Evolutionary conservation across 2,888 invertebrate genomes (phyloP).

Genomic region (Chymomyza amoena): DNA sequence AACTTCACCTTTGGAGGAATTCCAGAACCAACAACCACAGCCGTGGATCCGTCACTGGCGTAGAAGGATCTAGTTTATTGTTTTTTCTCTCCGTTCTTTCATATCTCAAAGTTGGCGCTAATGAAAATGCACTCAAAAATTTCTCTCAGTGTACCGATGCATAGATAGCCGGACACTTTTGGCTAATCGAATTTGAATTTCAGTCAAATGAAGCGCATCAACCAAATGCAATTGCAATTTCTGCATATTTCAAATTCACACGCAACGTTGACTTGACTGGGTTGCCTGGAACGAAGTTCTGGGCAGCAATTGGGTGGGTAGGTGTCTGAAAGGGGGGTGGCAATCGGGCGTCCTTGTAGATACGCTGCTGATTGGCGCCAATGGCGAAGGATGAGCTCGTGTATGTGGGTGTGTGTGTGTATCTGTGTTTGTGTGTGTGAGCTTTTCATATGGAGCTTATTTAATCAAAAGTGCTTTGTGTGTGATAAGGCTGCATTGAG

Average conservation of each 20-base stretch:
- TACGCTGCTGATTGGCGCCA: neutral
- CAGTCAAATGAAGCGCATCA: constrained; percentile 51
- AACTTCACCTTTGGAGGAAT: no score
- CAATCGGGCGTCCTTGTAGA: neutral
- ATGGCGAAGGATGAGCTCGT: neutral
- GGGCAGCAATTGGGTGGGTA: neutral
- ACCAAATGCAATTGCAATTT: constrained; percentile 38
- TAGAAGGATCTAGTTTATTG: no score
- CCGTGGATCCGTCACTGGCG: no score
- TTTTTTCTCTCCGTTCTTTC: no score
- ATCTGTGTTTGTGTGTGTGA: neutral
- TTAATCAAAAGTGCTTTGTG: constrained; percentile 35
- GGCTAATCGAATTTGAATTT: constrained; percentile 57
- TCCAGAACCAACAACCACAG: no score
- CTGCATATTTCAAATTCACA: constrained; percentile 8
- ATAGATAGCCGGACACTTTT: constrained; percentile 26
- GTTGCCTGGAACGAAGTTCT: neutral
- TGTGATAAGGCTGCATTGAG: neutral
- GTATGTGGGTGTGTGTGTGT: neutral
- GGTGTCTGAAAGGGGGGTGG: neutral
- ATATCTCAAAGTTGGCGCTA: neutral
- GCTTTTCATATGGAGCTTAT: constrained; percentile 16
- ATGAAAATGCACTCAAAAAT: constrained; percentile 1
- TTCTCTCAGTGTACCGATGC: constrained; percentile 28
- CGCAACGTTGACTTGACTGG: neutral